Evolutionary conservation across 2,113 vertebrate genomes (phyloP).

Genomic region (Erpornis zantholeuca): DNA sequence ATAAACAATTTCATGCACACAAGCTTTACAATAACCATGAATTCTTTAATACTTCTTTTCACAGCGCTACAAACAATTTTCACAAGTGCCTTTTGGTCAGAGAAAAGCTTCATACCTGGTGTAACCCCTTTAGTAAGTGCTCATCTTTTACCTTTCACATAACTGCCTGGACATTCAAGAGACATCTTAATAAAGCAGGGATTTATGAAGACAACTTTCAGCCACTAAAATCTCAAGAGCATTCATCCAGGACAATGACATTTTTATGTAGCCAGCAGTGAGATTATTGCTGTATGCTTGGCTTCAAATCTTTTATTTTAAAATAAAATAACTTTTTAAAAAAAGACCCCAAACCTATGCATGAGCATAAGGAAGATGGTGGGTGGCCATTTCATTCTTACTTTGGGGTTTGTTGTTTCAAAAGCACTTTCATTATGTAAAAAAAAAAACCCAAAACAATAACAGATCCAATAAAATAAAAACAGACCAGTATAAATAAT

Average conservation of each 20-base stretch:
- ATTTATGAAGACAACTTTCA: neutral
- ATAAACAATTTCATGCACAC: neutral
- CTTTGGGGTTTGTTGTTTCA: neutral
- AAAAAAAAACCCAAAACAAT: neutral
- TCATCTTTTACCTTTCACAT: neutral
- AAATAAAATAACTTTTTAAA: neutral
- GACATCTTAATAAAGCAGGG: neutral
- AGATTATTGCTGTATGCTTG: neutral
- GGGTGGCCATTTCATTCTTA: neutral
- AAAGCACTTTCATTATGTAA: neutral
- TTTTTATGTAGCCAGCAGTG: neutral
- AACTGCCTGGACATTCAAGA: neutral
- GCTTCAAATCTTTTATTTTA: neutral
- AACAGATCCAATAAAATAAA: neutral
- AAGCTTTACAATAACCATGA: neutral
- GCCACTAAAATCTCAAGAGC: neutral
- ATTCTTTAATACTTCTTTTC: neutral
- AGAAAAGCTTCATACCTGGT: neutral
- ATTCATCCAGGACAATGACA: neutral
- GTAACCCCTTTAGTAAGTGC: neutral
- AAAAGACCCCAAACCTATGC: neutral
- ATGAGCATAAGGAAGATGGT: neutral
- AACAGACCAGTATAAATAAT: fast-evolving
- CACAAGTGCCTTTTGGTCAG: neutral
- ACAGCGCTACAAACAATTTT: neutral